phyloP scores from a whole-genome alignment of 2,888 invertebrate genomes.

The Lepidonotus clava region DNA sequence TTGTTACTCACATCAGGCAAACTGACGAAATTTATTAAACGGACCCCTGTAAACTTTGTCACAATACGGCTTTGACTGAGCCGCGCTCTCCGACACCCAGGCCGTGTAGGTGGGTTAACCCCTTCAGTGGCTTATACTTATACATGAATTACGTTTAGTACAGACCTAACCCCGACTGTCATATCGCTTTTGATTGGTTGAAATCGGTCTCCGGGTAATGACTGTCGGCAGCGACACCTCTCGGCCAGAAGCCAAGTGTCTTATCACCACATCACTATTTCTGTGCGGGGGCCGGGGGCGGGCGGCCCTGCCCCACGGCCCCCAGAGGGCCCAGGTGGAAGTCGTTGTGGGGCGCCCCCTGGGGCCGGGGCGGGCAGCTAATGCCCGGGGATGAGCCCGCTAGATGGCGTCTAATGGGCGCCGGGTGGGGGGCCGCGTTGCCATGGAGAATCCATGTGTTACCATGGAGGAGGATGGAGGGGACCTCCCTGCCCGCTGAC shows the following conservation, averaged over 20 bases:
- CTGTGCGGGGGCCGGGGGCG: neutral
- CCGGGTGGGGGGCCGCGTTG: constrained; percentile 18
- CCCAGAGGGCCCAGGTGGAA: too few relatives aligned
- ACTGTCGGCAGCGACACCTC: neutral
- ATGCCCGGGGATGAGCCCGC: constrained; percentile 47
- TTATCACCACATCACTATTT: neutral
- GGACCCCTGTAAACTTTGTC: too few relatives aligned
- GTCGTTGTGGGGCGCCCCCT: constrained; percentile 34
- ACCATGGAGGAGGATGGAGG: too few relatives aligned
- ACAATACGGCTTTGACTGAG: too few relatives aligned
- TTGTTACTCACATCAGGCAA: too few relatives aligned
- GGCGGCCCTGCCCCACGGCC: constrained; percentile 16
- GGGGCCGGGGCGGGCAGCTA: constrained; percentile 36
- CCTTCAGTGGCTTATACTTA: too few relatives aligned
- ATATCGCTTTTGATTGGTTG: constrained; percentile 42
- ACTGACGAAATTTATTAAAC: too few relatives aligned
- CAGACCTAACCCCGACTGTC: constrained; percentile 4
- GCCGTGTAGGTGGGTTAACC: too few relatives aligned
- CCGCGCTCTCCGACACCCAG: too few relatives aligned
- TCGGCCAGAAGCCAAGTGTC: neutral
- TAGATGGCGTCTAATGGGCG: constrained; percentile 44
- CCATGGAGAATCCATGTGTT: constrained; percentile 36
- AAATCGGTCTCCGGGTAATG: neutral
- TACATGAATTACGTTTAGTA: too few relatives aligned
- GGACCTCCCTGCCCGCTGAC: too few relatives aligned